Percentiles rank a stretch among this genome's conserved stretches.
phyloP scores from a whole-genome alignment of 2,113 vertebrate species.

The Phalacrocorax brasilianus region DNA sequence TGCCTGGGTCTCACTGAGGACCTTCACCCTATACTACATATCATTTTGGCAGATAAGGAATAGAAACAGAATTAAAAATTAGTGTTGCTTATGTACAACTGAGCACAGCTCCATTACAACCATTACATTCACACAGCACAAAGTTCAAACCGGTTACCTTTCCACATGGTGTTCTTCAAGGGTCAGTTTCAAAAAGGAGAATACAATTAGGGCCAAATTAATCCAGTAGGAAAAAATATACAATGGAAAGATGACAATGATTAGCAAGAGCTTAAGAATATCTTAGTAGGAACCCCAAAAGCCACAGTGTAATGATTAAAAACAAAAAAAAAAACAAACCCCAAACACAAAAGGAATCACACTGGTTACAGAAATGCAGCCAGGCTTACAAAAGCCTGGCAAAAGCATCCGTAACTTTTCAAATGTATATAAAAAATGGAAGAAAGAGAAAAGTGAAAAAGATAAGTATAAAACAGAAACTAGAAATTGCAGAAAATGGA shows the following conservation, averaged over 20 bases:
- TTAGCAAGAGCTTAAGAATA: neutral
- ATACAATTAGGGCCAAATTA: neutral
- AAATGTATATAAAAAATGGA: neutral
- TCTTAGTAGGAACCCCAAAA: neutral
- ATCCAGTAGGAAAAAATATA: neutral
- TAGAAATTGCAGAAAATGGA: neutral
- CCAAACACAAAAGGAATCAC: neutral
- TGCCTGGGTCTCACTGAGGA: constrained; percentile 10
- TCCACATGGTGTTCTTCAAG: neutral
- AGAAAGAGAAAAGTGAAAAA: neutral
- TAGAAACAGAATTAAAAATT: neutral
- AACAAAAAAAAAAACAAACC: neutral
- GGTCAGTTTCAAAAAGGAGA: neutral
- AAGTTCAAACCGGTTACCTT: neutral
- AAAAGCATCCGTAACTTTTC: neutral
- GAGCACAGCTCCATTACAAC: neutral
- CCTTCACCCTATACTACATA: neutral
- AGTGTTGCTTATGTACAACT: neutral
- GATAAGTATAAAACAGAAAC: neutral
- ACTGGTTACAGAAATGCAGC: neutral
- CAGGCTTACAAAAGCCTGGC: neutral
- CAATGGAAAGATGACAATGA: neutral
- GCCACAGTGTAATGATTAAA: neutral
- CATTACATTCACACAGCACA: neutral
- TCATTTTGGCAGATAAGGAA: neutral